phyloP scores from a whole-genome alignment of 2,888 invertebrate species.

The Trichacis sp. region DNA sequence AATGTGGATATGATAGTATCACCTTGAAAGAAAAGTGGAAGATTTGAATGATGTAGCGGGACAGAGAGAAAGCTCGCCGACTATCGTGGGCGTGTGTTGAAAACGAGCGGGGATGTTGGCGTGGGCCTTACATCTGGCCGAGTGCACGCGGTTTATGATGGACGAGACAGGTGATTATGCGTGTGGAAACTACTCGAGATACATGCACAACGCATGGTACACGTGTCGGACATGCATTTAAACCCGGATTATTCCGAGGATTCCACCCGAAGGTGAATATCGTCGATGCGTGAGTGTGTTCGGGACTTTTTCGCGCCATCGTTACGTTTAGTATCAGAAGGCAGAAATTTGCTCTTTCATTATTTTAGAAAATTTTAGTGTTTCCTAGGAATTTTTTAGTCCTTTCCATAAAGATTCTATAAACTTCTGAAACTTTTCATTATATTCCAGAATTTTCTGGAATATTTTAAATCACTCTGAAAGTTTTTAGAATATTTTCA shows the following conservation, averaged over 20 bases:
- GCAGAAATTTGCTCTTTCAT: too few relatives aligned
- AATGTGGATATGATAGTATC: conserved; percentile 18
- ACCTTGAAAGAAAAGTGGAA: conserved; percentile 9
- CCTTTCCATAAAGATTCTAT: too few relatives aligned
- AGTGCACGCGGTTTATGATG: conserved; percentile 60
- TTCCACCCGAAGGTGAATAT: conserved; percentile 40
- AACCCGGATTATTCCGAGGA: conserved; percentile 33
- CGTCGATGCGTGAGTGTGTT: too few relatives aligned
- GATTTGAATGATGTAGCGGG: conserved; percentile 41
- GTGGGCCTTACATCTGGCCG: conserved; percentile 65
- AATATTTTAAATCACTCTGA: too few relatives aligned
- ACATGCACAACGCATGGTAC: conserved; percentile 28
- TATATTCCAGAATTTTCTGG: too few relatives aligned
- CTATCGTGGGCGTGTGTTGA: conserved; percentile 66
- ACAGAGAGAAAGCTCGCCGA: conserved; percentile 57
- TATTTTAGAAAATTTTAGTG: too few relatives aligned
- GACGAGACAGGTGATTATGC: conserved; percentile 68
- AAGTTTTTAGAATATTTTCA: too few relatives aligned
- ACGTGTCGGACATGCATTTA: conserved; percentile 30
- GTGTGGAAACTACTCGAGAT: conserved; percentile 62
- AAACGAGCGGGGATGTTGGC: conserved; percentile 65
- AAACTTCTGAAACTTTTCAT: too few relatives aligned
- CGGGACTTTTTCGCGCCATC: too few relatives aligned
- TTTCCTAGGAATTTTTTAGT: too few relatives aligned
- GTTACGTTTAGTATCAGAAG: too few relatives aligned